phyloP scores from a whole-genome alignment of 2,113 vertebrate genomes.

The Petaurus breviceps region DNA sequence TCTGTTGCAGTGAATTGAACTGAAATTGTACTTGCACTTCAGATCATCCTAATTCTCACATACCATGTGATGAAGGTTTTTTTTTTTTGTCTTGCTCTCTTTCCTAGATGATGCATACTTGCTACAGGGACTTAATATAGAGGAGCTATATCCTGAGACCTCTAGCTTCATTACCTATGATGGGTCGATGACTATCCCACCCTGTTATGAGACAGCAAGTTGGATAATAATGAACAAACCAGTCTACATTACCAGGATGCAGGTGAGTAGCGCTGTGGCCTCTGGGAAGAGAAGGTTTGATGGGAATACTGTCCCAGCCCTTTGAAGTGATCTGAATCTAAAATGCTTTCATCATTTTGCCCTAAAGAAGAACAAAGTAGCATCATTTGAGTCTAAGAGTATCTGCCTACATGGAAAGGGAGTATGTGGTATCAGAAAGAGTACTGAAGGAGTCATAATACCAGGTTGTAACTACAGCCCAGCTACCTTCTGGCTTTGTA shows the following conservation, averaged over 20 bases:
- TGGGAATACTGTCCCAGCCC: background rate
- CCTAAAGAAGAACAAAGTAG: background rate
- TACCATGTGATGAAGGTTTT: background rate
- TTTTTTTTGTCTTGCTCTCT: conserved; percentile 41
- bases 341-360: background rate
- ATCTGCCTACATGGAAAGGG: background rate
- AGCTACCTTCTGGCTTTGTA: background rate
- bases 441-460: background rate
- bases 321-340: background rate
- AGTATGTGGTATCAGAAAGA: background rate
- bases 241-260: conserved; percentile 99
- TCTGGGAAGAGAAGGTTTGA: background rate
- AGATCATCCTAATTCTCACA: background rate
- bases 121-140: conserved; percentile 96
- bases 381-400: background rate
- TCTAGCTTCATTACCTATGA: conserved; percentile 98
- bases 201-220: conserved; percentile 97
- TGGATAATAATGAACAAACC: conserved; percentile 99
- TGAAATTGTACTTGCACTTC: background rate
- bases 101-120: conserved; percentile 96
- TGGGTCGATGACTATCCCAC: conserved; percentile 98
- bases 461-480: background rate
- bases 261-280: conserved; percentile 86
- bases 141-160: conserved; percentile 98
- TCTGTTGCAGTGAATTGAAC: background rate